phyloP scores from a whole-genome alignment of 1,140 invertebrate species.

The Cyclina sinensis region DNA sequence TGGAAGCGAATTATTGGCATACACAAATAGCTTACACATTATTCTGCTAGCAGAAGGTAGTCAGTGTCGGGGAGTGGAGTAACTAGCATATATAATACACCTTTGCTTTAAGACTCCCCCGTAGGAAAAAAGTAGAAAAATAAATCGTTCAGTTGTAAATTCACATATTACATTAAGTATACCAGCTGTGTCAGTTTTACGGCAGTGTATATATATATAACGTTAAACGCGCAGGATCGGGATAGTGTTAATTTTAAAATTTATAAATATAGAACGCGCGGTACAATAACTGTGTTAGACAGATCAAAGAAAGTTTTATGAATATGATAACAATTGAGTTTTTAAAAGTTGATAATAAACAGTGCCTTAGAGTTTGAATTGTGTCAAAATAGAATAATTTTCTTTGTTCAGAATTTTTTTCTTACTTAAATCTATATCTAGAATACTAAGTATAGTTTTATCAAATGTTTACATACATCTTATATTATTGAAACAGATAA shows the following conservation, averaged over 20 bases:
- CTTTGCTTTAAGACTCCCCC: slow-evolving; percentile 4
- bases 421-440: no score
- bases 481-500: no score
- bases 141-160: not conserved
- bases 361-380: not conserved
- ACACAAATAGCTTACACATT: not conserved
- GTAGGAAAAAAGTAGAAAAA: not conserved
- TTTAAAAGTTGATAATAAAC: no score
- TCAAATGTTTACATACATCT: not conserved
- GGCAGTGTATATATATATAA: not conserved
- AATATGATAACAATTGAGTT: not conserved
- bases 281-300: not conserved
- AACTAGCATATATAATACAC: not conserved
- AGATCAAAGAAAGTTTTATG: not conserved
- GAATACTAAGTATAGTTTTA: not conserved
- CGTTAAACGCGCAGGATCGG: not conserved
- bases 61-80: not conserved
- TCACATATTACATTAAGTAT: not conserved
- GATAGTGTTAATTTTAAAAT: no score
- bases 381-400: no score
- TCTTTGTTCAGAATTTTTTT: no score
- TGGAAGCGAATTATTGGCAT: not conserved
- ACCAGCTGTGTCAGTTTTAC: not conserved
- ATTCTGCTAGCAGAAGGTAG: not conserved
- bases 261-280: not conserved